Conservation (phyloP, 2,113 vertebrate species). For the Cinclus cinclus region DNA sequence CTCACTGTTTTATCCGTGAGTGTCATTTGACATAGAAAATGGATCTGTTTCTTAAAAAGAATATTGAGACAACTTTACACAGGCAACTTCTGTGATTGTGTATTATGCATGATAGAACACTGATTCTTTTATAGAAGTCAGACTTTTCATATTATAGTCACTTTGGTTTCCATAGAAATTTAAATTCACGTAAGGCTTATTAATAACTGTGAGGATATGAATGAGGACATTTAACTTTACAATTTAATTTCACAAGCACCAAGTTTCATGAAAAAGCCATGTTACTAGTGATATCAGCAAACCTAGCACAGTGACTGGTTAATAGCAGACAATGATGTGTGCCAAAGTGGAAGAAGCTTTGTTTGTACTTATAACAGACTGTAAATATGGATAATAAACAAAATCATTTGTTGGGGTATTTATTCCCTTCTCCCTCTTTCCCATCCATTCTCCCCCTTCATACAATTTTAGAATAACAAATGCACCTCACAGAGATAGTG, state of each 20-base stretch:
- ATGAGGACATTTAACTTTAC: not conserved
- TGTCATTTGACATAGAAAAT: not conserved
- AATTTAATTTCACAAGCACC: slow-evolving; percentile 17
- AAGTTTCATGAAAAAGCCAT: slow-evolving; percentile 51
- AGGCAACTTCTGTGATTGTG: not conserved
- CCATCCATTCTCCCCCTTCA: not conserved
- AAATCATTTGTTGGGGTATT: slow-evolving; percentile 45
- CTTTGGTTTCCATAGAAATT: not conserved
- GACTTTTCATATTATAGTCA: not conserved
- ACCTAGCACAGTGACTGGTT: not conserved
- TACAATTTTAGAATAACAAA: not conserved
- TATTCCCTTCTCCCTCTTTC: not conserved
- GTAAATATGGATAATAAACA: slow-evolving; percentile 52
- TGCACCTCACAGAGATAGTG: not conserved
- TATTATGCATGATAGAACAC: not conserved
- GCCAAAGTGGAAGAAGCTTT: slow-evolving; percentile 30
- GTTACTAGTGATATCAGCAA: slow-evolving; percentile 42
- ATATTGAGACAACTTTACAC: not conserved
- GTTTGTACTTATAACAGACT: slow-evolving; percentile 19
- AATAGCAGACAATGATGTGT: slow-evolving; percentile 10
- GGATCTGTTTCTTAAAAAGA: not conserved
- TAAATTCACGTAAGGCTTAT: not conserved
- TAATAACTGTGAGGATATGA: not conserved
- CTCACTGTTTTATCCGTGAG: not conserved
- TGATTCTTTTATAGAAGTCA: not conserved